Evolutionary conservation across 2,113 vertebrate genomes (phyloP).

Genomic region (Zosterops hypoxanthus): DNA sequence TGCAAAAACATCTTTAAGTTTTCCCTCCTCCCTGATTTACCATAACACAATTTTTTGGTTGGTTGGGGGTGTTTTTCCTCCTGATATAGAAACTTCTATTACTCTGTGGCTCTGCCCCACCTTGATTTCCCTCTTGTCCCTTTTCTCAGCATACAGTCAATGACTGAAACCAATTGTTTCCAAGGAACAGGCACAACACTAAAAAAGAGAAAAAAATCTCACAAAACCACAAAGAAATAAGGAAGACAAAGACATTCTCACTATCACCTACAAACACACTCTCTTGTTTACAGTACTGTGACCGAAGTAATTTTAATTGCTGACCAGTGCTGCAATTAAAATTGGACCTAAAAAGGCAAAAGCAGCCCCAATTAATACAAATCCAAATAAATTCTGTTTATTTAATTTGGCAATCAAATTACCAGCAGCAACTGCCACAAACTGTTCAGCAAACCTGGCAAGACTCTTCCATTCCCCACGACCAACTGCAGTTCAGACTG

Average conservation of each 20-base stretch:
- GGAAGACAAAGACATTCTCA: not conserved
- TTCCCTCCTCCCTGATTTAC: accelerated
- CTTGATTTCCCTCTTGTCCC: not conserved
- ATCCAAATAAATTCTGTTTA: not conserved
- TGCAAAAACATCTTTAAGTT: not conserved
- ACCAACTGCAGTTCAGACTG: not conserved
- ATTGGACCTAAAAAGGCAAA: not conserved
- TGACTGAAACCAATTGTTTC: not conserved
- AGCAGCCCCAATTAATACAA: not conserved
- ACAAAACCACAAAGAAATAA: not conserved
- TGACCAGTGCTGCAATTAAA: not conserved
- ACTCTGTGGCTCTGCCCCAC: not conserved
- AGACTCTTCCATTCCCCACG: not conserved
- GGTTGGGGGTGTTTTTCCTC: accelerated
- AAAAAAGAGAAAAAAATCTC: not conserved
- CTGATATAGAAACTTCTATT: not conserved
- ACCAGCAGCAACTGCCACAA: not conserved
- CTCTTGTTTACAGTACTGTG: not conserved
- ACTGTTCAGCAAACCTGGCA: not conserved
- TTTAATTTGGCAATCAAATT: not conserved
- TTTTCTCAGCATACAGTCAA: not conserved
- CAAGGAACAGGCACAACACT: not conserved
- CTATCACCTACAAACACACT: not conserved
- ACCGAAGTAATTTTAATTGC: not conserved
- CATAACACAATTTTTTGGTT: not conserved